Evolutionary conservation across 2,888 invertebrate genomes (phyloP), one percentile per base, ranked within the genome.

Genomic region (Mesochorus sp.): DNA sequence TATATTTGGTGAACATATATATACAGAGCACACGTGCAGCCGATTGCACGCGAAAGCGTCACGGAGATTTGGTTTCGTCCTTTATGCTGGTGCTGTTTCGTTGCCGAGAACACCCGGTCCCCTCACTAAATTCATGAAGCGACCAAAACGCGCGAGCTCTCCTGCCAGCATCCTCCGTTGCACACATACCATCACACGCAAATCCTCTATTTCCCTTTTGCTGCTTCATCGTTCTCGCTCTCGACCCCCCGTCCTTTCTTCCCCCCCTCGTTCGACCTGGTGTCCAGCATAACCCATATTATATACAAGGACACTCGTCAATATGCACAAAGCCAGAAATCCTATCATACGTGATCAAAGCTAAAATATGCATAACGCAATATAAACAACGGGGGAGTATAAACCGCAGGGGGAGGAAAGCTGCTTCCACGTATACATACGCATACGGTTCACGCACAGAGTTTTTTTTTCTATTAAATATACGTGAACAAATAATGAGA

Each of bases 71-170:
- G 71, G 59, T 24, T 66, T 59, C 19, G 66, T 75, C 61, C 75
- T 79, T 66, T 66, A 19, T 71, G 39, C 44, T 34, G 24, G 62
- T 39, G 31, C 10, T 57, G 42, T 28, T 53, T 62, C 37, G 51
- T 39, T 66, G 34, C 59, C 21, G 49, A n/a, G n/a, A 49, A 53
- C 75, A 79, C 61, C 71, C 75, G 75, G 70, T 71, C 53, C 39
- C 61, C 66, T 67, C 70, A 61, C 74, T 79, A 71, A 79, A 79
- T 79, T 75, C 78, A 79, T 71, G 70, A 75, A 71, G 66, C 74
- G 8, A 51, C 39, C 24, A 31, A 39, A 51, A 53, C 31, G 26
- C 28, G 31, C 21, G 34, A 19, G 26, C 26, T 19, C 26, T 37
- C 26, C 53, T 67, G 42, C 31, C 62, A 42, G 68, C 42, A 14